Base-by-base conservation (phyloP, 2,888 invertebrate species). In the Nesidiocoris tenuis region DNA sequence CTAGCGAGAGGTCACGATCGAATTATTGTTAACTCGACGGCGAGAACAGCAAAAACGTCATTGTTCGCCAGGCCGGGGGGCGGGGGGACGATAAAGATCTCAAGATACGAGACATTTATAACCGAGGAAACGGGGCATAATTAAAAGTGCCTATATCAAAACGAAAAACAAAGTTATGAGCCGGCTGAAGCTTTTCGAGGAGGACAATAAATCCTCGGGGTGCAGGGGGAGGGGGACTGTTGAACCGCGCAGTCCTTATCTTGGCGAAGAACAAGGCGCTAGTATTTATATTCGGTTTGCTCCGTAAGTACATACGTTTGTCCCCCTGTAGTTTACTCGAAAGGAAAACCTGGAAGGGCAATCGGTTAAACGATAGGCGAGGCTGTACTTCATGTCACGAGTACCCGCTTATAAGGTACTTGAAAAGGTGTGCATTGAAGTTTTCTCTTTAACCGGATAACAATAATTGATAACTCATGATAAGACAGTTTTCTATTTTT, bases 61-160 rank as follows among this genome's bases (percentile, higher is more conserved):
- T 39, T 39, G 39, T 39, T 39, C 39, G 12, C 39, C 12, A 39
- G 12, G 39, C 12, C 5, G 12, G 3, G 39, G 39, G 39, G 24
- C 17, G 23, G 55, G 54, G 54, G 59, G 12, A 19, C 54, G 72
- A 72, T 72, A 72, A 72, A 72, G 54, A 72, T 72, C 72, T 72
- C 72, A 72, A 72, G 72, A 72, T 63, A 72, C 23, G 72, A 25
- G 63, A 72, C 72, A 61, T 72, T 72, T 72, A 72, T 72, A 21
- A 54, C 72, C 12, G 63, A 72, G 72, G 72, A 72, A 61, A 54
- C 72, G 17, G 63, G 72, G 22, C 72, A 72, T 72, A 72, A 72
- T 72, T 72, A 72, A 72, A 72, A 72, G 61, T 22, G 22, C 61
- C 39, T 72, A 63, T 63, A 63, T 72, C 72, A 54, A 23, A 54